Conservation (phyloP, 2,888 invertebrate genomes). For the Spilarctia lutea region DNA sequence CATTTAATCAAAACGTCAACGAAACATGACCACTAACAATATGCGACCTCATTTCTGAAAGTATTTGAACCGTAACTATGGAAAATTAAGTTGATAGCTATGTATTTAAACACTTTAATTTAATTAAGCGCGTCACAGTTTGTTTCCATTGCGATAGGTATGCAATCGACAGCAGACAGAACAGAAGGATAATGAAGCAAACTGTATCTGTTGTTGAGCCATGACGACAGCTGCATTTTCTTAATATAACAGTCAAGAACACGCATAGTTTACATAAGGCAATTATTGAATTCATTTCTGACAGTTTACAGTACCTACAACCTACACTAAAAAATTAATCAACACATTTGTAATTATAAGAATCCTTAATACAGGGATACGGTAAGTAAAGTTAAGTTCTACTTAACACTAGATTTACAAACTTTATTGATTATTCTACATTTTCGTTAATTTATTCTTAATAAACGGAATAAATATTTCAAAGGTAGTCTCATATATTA, state of each 20-base stretch:
- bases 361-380: not conserved
- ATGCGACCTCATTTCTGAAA: not conserved
- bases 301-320: not conserved
- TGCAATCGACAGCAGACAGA: not conserved
- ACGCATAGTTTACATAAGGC: not conserved
- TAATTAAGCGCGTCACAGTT: not conserved
- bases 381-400: too few relatives aligned
- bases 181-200: not conserved
- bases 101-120: not conserved
- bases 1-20: not conserved
- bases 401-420: too few relatives aligned
- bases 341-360: not conserved
- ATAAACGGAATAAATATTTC: too few relatives aligned
- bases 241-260: not conserved
- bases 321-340: not conserved
- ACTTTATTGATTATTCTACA: too few relatives aligned
- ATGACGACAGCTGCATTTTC: not conserved
- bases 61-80: not conserved
- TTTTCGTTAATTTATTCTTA: too few relatives aligned
- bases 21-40: not conserved
- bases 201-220: not conserved
- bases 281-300: not conserved
- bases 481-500: too few relatives aligned
- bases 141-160: not conserved
- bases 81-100: not conserved